Conservation (phyloP, 1,140 invertebrate genomes). For the Drosophila pandora region DNA sequence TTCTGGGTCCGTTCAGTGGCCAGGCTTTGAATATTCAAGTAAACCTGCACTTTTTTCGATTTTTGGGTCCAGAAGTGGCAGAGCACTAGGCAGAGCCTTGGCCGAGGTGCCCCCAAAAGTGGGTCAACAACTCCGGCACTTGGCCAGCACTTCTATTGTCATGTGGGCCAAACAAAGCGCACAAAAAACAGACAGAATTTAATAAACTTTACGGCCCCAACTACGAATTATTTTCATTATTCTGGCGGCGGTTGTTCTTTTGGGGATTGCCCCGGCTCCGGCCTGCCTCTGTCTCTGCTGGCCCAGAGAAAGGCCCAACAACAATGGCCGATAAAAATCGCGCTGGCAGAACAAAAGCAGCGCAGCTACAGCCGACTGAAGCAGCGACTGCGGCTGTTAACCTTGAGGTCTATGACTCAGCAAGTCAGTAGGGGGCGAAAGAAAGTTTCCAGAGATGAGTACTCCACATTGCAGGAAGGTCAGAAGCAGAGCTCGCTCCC, state of each 20-base stretch:
- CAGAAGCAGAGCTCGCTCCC: slow-evolving; percentile 40
- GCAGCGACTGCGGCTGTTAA: slow-evolving; percentile 65
- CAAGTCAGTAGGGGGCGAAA: slow-evolving; percentile 46
- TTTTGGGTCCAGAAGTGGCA: not conserved
- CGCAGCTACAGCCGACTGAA: slow-evolving; percentile 1
- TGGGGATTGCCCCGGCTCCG: slow-evolving; percentile 5
- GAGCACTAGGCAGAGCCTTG: not conserved
- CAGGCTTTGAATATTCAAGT: slow-evolving; percentile 15
- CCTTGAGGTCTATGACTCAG: slow-evolving; percentile 81
- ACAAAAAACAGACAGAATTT: slow-evolving; percentile 58
- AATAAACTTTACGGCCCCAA: slow-evolving; percentile 73
- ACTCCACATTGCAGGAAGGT: slow-evolving; percentile 67
- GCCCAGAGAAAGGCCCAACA: slow-evolving; percentile 35
- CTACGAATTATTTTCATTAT: slow-evolving; percentile 79
- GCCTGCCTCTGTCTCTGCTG: too few relatives aligned
- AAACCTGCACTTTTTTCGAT: not conserved
- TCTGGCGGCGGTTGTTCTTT: slow-evolving; percentile 47
- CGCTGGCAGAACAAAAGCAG: slow-evolving; percentile 51
- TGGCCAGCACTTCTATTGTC: slow-evolving; percentile 47
- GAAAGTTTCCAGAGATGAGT: slow-evolving; percentile 71
- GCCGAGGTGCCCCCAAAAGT: slow-evolving; percentile 40
- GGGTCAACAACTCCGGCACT: slow-evolving; percentile 57
- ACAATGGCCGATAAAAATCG: slow-evolving; percentile 74
- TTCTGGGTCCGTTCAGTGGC: slow-evolving; percentile 8
- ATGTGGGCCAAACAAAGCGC: slow-evolving; percentile 35